Conservation (phyloP, 2,113 vertebrate species). For the Cyanocitta stelleri region DNA sequence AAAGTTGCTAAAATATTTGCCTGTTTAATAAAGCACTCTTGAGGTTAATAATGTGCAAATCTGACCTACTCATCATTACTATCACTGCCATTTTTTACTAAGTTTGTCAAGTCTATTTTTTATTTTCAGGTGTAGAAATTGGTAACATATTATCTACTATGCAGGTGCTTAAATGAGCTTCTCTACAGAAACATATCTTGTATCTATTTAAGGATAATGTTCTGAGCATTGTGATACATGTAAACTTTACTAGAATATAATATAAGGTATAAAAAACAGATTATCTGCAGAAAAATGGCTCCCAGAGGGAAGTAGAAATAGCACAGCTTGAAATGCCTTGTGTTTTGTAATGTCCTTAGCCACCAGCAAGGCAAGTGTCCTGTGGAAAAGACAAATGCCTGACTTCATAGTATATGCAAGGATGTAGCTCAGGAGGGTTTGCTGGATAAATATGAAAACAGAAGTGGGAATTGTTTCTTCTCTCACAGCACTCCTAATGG, state of each 20-base stretch:
- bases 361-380: constrained; percentile 14
- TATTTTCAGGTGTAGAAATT: background rate
- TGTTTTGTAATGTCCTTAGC: constrained; percentile 19
- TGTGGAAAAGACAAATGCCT: constrained; percentile 34
- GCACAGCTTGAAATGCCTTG: constrained; percentile 5
- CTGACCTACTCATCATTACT: background rate
- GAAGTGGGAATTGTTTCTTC: background rate
- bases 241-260: constrained; percentile 6
- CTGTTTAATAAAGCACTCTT: constrained; percentile 1
- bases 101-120: background rate
- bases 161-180: background rate
- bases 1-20: constrained; percentile 22
- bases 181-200: background rate
- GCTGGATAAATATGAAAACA: background rate
- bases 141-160: background rate
- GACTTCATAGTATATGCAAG: background rate
- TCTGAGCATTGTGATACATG: background rate
- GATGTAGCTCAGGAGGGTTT: background rate
- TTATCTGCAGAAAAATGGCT: constrained; percentile 37
- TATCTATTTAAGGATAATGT: background rate
- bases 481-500: background rate
- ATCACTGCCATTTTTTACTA: background rate
- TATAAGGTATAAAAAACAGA: constrained; percentile 3
- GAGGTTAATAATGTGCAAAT: background rate
- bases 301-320: background rate